Evolutionary conservation across 2,113 vertebrate species (phyloP).

Genomic region (Microtus montanus): DNA sequence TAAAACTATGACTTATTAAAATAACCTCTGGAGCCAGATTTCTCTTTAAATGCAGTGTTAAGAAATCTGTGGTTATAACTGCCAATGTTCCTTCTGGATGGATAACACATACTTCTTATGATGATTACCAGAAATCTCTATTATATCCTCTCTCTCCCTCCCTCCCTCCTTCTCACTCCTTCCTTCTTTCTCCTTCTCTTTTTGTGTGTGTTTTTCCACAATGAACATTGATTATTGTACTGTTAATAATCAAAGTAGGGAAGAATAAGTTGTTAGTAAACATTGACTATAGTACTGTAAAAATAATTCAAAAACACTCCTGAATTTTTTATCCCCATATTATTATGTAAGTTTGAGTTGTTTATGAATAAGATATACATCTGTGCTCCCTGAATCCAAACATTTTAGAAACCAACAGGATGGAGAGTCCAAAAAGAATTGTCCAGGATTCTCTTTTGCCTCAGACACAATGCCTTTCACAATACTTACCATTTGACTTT

Average conservation of each 20-base stretch:
- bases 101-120: not conserved
- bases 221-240: rapidly evolving
- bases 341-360: not conserved
- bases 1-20: conserved; percentile 56
- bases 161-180: not conserved
- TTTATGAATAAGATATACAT: not conserved
- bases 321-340: not conserved
- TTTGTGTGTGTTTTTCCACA: not conserved
- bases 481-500: not conserved
- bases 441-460: not conserved
- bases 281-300: not conserved
- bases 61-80: conserved; percentile 30
- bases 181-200: no score
- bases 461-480: rapidly evolving
- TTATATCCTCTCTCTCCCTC: not conserved
- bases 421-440: rapidly evolving
- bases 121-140: not conserved
- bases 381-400: not conserved
- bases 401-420: not conserved
- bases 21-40: conserved; percentile 54
- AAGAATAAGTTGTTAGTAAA: not conserved
- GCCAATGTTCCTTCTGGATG: not conserved
- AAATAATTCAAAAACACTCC: not conserved
- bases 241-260: not conserved
- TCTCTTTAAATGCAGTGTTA: conserved; percentile 41